Evolutionary conservation across 2,797 vertebrate species (phyloP), one percentile per base, ranked within the genome.

Genomic region (Margarornis squamiger): DNA sequence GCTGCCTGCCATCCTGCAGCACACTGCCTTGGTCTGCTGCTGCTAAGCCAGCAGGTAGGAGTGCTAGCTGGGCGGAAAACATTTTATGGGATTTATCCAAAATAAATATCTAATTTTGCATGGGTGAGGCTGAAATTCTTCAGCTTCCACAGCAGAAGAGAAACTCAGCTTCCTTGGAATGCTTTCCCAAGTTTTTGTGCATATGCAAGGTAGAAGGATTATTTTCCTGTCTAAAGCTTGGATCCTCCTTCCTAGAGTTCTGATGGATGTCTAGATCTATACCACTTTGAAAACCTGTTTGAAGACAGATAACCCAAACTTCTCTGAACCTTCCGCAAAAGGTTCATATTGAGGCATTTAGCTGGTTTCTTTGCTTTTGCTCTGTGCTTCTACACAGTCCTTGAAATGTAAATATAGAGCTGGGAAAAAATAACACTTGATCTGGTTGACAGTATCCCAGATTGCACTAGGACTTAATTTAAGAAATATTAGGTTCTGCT

Each of bases 361-460:
- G 15, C 74, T 9, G 9, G 49, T 63, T 81, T 86, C 66, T 87
- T 68, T 59, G 14, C 74, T 90, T 79, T 67, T 88, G 36, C 45
- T 83, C 45, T 74, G 39, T 95, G 71, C 71, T 92, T 86, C 71
- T 94, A 21, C 59, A 52, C 82, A 91, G 59, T 80, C 61, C 84
- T 88, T 52, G 34, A 92, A 83, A 85, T 91, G 83, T 90, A 91
- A 92, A 93, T 95, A 90, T 87, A 92, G 92, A 93, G 41, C 77
- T 94, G 65, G 61, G 90, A 87, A 88, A 88, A 95, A 92, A 86
- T 88, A 95, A 92, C 86, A n/a, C 41, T 81, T 24, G 16, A 52
- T 93, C 72, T 95, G 70, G 72, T 19, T 61, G 81, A 68, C 51
- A 22, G 38, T 77, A 80, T 90, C 85, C 41, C 63, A 90, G 88